A percentile compares a stretch with the other conserved stretches of the same genome.
Evolutionary conservation across 2,888 invertebrate species (phyloP).

Genomic region (Rhamphomyia laevipes): DNA sequence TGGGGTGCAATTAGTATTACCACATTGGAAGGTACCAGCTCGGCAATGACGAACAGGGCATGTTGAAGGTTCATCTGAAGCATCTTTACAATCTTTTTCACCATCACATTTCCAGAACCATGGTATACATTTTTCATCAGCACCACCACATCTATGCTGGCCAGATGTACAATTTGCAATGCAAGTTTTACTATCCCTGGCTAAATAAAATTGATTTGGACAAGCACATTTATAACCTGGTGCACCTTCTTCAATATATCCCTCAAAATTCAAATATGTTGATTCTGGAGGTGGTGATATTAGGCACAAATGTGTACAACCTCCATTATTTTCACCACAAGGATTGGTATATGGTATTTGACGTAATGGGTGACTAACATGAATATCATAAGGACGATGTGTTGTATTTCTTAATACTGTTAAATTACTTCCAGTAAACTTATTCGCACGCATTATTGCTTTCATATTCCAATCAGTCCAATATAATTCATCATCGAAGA

Average conservation of each 20-base stretch:
- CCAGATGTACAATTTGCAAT: slow-evolving; percentile 85
- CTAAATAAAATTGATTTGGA: slow-evolving; percentile 85
- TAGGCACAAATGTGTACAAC: slow-evolving; percentile 90
- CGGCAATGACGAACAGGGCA: slow-evolving; percentile 79
- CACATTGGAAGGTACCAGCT: slow-evolving; percentile 88
- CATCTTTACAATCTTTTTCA: slow-evolving; percentile 84
- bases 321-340: slow-evolving; percentile 85
- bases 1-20: slow-evolving; percentile 84
- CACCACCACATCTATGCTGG: slow-evolving; percentile 44
- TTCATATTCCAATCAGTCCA: slow-evolving; percentile 99
- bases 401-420: slow-evolving; percentile 76
- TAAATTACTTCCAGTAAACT: slow-evolving; percentile 72
- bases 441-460: slow-evolving; percentile 81
- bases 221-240: slow-evolving; percentile 79
- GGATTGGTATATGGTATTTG: slow-evolving; percentile 82
- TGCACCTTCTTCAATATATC: slow-evolving; percentile 68
- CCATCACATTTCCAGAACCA: slow-evolving; percentile 82
- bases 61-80: slow-evolving; percentile 74
- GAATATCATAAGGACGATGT: slow-evolving; percentile 89
- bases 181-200: slow-evolving; percentile 73
- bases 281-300: slow-evolving; percentile 72
- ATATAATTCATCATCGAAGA: slow-evolving; percentile 87
- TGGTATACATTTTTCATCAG: slow-evolving; percentile 59
- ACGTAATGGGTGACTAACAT: slow-evolving; percentile 78
- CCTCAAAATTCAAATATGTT: slow-evolving; percentile 63